phyloP scores from a whole-genome alignment of 2,888 invertebrate genomes.

The Drosophila vallismaia region DNA sequence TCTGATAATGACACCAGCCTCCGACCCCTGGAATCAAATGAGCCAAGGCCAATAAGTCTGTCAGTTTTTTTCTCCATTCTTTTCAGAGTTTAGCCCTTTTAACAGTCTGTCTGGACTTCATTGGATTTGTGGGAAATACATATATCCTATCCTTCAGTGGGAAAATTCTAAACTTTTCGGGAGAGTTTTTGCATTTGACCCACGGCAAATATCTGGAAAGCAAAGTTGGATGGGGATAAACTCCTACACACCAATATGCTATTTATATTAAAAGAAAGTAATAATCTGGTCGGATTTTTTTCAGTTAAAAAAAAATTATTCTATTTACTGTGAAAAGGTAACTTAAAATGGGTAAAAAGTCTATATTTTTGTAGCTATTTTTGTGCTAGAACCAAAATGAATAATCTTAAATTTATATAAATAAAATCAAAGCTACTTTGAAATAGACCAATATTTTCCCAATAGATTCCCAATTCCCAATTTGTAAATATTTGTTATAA shows the following conservation, averaged over 20 bases:
- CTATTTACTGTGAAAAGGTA: not conserved
- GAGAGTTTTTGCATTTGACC: conserved; percentile 18
- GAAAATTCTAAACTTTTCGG: conserved; percentile 20
- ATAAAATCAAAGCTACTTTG: not conserved
- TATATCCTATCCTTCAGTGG: conserved; percentile 4
- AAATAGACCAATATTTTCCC: too few species aligned
- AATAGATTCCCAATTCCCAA: too few species aligned
- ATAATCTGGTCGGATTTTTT: not conserved
- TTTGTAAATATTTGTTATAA: too few species aligned
- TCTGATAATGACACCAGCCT: conserved; percentile 24
- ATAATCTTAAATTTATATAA: not conserved
- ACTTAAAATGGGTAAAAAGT: not conserved
- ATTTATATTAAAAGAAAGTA: conserved; percentile 8
- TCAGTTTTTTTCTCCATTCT: conserved; percentile 1
- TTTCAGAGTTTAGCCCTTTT: conserved; percentile 24
- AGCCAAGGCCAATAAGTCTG: conserved; percentile 68
- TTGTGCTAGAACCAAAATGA: not conserved
- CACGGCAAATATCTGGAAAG: conserved; percentile 23
- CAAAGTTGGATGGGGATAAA: conserved; percentile 27
- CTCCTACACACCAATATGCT: conserved; percentile 36
- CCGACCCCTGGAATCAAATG: conserved; percentile 49
- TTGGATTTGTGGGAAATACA: conserved; percentile 59
- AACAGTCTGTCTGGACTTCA: conserved; percentile 37
- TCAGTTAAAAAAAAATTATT: not conserved
- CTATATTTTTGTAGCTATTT: not conserved